A percentile compares a stretch with the other conserved stretches of the same genome.
Conservation (phyloP, 2,797 vertebrate genomes). For the Phoeniculus purpureus region DNA sequence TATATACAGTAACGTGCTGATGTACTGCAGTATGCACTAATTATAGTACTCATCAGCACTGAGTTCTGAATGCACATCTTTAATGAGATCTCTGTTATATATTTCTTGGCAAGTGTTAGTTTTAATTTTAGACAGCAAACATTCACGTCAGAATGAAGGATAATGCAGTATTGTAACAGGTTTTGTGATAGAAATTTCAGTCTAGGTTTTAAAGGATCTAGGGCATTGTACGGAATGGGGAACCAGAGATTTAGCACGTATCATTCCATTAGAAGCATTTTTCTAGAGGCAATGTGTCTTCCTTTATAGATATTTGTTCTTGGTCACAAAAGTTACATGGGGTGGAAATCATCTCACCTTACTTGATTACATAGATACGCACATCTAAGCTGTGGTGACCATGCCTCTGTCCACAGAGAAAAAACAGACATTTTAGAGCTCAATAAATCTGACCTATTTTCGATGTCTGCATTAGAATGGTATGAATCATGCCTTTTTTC, state of each 20-base stretch:
- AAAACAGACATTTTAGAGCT: slow-evolving; percentile 2
- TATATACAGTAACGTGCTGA: not conserved
- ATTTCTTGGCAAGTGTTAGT: not conserved
- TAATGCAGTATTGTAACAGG: not conserved
- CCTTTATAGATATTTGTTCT: slow-evolving; percentile 16
- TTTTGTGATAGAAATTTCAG: not conserved
- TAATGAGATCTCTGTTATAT: not conserved
- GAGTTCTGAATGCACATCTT: not conserved
- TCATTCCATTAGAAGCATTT: not conserved
- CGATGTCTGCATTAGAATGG: not conserved
- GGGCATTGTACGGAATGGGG: not conserved
- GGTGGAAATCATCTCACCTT: slow-evolving; percentile 6
- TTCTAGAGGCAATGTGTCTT: not conserved
- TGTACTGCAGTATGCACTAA: not conserved
- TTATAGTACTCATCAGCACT: slow-evolving; percentile 5
- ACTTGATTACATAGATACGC: not conserved
- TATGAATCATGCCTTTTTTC: slow-evolving; percentile 25
- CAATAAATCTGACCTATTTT: slow-evolving; percentile 44
- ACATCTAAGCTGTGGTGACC: not conserved
- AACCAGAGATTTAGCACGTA: not conserved
- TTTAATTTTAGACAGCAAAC: not conserved
- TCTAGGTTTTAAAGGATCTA: slow-evolving; percentile 14
- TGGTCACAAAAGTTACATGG: slow-evolving; percentile 18
- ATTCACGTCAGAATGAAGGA: not conserved
- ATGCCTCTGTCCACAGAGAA: not conserved